These are phyloP conservation scores for Zosterops hypoxanthus DNA, from an alignment of 2,113 vertebrate genomes.

Conservation along the genomic window DNA sequence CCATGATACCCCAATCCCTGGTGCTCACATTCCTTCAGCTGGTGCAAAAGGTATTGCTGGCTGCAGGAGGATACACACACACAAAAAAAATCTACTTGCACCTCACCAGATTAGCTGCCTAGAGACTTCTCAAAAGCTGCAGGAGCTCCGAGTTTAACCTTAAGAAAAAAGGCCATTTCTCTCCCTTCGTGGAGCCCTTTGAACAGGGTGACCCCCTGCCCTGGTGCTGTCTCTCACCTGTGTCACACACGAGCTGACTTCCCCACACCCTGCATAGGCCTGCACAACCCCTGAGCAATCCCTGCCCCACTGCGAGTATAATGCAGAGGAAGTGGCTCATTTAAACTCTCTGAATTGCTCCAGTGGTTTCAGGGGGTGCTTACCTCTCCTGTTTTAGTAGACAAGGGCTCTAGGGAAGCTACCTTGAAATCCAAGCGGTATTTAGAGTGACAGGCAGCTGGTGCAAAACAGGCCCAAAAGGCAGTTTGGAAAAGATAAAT, in stretches of 20 bases:
- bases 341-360: neutral
- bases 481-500: neutral
- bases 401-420: neutral
- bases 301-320: neutral
- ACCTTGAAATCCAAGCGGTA: neutral
- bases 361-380: neutral
- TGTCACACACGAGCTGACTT: neutral
- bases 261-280: neutral
- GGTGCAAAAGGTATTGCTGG: neutral
- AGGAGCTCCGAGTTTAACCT: neutral
- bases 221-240: neutral
- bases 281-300: neutral
- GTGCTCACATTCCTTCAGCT: neutral
- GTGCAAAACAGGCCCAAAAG: conserved; percentile 30
- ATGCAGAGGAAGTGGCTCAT: neutral
- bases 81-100: neutral
- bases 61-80: neutral
- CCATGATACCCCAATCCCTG: neutral
- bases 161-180: neutral
- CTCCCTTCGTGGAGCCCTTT: neutral
- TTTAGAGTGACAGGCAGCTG: neutral
- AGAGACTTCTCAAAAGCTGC: neutral
- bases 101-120: neutral
- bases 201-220: neutral
- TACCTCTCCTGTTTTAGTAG: neutral